phyloP scores from a whole-genome alignment of 2,113 vertebrate genomes.

The Odocoileus virginianus region DNA sequence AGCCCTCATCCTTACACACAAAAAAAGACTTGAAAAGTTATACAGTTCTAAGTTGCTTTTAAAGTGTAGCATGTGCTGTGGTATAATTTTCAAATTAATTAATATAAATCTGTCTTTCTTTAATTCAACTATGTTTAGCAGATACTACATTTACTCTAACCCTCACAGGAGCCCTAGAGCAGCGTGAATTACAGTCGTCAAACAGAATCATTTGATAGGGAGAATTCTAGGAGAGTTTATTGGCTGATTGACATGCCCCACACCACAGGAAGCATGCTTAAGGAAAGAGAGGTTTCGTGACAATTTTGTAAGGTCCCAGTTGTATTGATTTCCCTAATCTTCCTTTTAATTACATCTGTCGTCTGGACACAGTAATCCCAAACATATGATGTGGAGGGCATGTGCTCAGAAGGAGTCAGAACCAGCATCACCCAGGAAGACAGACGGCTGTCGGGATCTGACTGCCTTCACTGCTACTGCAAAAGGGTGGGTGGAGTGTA shows the following conservation, averaged over 20 bases:
- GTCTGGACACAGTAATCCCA: background rate
- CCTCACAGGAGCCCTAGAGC: background rate
- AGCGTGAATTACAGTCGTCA: background rate
- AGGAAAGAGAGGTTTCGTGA: background rate
- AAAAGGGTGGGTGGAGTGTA: rapidly evolving
- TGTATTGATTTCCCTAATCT: background rate
- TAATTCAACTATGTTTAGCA: background rate
- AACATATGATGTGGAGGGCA: background rate
- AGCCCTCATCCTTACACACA: background rate
- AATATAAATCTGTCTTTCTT: background rate
- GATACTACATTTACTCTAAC: background rate
- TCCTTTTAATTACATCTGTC: background rate
- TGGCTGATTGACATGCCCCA: background rate
- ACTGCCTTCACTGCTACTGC: background rate
- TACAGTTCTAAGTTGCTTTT: background rate
- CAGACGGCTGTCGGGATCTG: background rate
- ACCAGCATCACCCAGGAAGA: background rate
- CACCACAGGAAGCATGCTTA: background rate
- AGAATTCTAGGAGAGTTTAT: background rate
- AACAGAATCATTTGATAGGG: background rate
- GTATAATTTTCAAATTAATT: background rate
- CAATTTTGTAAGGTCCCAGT: background rate
- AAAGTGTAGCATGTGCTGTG: background rate
- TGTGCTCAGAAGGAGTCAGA: background rate
- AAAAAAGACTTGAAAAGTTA: background rate